Evolutionary conservation across 2,113 vertebrate species (phyloP).

Genomic region (Hemiprocne comata): DNA sequence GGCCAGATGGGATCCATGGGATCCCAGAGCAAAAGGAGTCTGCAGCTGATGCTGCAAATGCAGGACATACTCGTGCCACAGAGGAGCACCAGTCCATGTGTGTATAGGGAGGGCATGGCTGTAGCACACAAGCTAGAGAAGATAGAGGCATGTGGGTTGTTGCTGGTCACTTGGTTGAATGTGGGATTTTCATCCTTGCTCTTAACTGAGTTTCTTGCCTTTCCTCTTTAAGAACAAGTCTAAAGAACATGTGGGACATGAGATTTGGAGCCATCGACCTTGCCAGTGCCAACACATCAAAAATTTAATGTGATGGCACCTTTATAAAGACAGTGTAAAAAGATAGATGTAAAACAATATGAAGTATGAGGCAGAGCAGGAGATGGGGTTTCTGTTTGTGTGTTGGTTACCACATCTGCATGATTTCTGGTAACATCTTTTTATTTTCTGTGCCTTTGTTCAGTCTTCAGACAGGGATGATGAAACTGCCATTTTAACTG

Average conservation of each 20-base stretch:
- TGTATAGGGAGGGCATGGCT: not conserved
- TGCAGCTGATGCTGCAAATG: not conserved
- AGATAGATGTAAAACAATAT: not conserved
- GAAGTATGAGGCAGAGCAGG: not conserved
- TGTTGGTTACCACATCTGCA: not conserved
- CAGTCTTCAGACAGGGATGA: not conserved
- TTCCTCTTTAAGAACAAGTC: not conserved
- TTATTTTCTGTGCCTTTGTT: not conserved
- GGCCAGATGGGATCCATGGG: not conserved
- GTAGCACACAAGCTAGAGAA: not conserved
- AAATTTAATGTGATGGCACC: rapidly evolving
- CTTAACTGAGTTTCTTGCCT: not conserved
- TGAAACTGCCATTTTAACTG: not conserved
- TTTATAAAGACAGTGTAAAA: not conserved
- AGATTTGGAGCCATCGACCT: not conserved
- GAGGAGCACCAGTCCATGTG: too few relatives aligned
- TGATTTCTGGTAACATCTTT: not conserved
- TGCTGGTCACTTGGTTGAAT: not conserved
- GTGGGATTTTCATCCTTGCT: not conserved
- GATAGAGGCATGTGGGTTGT: not conserved
- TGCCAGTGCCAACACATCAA: not conserved
- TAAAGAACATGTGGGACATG: not conserved
- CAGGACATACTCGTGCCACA: rapidly evolving
- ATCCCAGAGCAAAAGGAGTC: not conserved
- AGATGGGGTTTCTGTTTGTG: not conserved